phyloP scores from a whole-genome alignment of 1,140 invertebrate species.

The Adoxophyes honmai region DNA sequence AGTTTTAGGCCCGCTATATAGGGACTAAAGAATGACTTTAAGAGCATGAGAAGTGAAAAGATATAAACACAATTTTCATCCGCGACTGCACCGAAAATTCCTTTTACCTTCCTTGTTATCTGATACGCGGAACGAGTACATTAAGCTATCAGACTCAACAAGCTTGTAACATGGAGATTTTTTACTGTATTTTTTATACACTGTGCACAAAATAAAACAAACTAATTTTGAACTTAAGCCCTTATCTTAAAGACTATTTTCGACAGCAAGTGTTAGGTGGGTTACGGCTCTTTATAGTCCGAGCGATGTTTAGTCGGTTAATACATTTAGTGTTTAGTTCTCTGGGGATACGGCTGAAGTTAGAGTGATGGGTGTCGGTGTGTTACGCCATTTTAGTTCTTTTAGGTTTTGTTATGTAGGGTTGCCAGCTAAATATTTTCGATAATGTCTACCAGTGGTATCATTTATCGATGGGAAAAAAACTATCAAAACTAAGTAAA shows the following conservation, averaged over 20 bases:
- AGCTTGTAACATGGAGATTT: neutral
- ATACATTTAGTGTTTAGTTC: neutral
- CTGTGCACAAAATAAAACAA: too few relatives aligned
- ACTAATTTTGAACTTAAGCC: neutral
- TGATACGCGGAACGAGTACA: constrained; percentile 3
- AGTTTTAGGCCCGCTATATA: too few relatives aligned
- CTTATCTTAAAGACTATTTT: neutral
- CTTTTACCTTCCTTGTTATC: constrained; percentile 3
- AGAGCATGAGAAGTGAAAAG: too few relatives aligned
- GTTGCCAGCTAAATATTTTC: too few relatives aligned
- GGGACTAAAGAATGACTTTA: too few relatives aligned
- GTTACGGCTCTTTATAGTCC: neutral
- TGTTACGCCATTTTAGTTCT: neutral
- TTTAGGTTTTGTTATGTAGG: too few relatives aligned
- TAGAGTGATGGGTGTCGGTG: neutral
- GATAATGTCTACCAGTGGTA: too few relatives aligned
- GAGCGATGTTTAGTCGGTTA: neutral
- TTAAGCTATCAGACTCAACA: neutral
- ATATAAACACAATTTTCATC: too few relatives aligned
- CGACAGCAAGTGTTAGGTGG: neutral
- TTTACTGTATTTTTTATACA: neutral
- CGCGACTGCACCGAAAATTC: neutral
- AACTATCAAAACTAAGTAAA: too few relatives aligned
- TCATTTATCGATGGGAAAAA: too few relatives aligned
- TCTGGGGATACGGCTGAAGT: neutral